These are phyloP conservation scores for Apis mellifera DNA, from an alignment of 1,140 invertebrate species.

Conservation along the genomic window DNA sequence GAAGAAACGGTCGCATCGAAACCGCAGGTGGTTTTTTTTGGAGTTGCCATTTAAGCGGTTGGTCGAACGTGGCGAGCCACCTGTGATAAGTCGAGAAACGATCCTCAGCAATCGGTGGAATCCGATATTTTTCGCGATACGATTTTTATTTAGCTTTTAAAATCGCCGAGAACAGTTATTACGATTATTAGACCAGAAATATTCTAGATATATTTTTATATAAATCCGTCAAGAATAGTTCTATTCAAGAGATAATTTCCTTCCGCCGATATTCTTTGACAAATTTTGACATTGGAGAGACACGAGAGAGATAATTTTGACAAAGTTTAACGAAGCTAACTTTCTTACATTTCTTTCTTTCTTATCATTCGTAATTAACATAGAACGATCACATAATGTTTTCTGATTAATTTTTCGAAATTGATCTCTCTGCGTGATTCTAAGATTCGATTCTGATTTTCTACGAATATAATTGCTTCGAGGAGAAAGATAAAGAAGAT, in stretches of 20 bases:
- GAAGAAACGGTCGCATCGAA: neutral
- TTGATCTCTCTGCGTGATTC: no score
- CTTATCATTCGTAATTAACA: no score
- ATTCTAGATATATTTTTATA: slow-evolving; percentile 1
- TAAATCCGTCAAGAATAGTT: slow-evolving; percentile 8
- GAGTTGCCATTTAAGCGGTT: neutral
- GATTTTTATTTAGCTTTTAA: neutral
- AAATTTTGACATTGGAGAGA: neutral
- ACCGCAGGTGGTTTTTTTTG: neutral
- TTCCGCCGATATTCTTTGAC: no score
- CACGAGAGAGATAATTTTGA: neutral
- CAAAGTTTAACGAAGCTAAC: no score
- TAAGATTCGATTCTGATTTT: neutral
- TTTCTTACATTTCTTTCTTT: no score
- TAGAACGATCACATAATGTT: no score
- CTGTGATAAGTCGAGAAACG: no score
- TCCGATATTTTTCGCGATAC: neutral
- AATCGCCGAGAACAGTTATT: slow-evolving; percentile 1
- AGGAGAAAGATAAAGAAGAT: neutral
- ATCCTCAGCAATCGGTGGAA: neutral
- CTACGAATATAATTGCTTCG: neutral
- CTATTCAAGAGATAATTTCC: neutral
- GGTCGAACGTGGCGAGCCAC: neutral
- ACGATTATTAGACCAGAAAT: slow-evolving; percentile 48
- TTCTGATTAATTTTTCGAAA: no score